Conservation (phyloP, 2,888 invertebrate species). For the Tryphoninae sp. region DNA sequence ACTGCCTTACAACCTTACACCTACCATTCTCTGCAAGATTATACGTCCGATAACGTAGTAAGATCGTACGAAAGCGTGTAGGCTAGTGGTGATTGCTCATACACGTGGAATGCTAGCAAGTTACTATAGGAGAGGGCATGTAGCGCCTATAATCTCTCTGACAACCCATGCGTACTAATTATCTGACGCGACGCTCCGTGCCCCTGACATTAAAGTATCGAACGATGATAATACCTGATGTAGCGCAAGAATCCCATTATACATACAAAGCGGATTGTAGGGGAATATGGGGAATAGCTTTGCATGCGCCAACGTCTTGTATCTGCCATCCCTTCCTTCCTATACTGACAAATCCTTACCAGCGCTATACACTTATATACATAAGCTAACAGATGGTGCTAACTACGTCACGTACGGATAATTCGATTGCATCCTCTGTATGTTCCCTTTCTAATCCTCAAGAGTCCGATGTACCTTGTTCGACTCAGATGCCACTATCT, state of each 20-base stretch:
- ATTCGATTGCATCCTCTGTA: neutral
- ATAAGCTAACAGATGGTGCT: neutral
- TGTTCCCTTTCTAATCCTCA: neutral
- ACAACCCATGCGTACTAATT: constrained; percentile 55
- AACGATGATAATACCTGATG: constrained; percentile 8
- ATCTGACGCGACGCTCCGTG: constrained; percentile 54
- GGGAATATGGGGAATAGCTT: neutral
- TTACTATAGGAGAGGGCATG: constrained; percentile 13
- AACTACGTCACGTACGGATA: neutral
- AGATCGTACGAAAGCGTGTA: neutral
- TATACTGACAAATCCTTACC: neutral
- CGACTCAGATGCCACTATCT: neutral
- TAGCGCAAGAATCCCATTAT: constrained; percentile 19
- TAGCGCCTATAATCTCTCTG: constrained; percentile 37
- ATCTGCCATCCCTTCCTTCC: neutral
- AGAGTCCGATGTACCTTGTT: neutral
- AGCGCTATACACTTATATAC: neutral
- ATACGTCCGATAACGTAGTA: neutral
- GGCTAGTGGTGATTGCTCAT: neutral
- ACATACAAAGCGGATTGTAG: neutral
- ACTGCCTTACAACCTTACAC: neutral
- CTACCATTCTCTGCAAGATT: neutral
- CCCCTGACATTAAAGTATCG: constrained; percentile 59
- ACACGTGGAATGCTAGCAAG: constrained; percentile 37
- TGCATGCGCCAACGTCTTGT: neutral